Conservation (phyloP, 2,113 vertebrate species). For the Paramormyrops kingsleyae region DNA sequence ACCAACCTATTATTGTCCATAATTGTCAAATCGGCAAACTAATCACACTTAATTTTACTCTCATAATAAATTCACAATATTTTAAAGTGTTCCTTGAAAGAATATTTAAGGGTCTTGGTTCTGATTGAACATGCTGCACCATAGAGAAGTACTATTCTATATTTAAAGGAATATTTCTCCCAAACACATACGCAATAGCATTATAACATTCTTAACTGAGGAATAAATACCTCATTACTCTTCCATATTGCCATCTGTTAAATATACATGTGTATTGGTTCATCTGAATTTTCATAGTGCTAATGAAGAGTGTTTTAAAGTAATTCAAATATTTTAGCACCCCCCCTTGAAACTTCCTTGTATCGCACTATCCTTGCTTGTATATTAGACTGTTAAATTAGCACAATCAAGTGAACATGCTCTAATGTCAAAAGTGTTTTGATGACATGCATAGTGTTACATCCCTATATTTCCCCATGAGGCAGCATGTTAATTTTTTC, state of each 20-base stretch:
- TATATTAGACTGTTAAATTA: background rate
- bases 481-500: background rate
- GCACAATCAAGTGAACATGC: background rate
- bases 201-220: background rate
- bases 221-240: background rate
- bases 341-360: background rate
- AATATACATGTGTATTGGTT: background rate
- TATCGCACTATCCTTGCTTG: background rate
- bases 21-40: background rate
- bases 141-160: background rate
- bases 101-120: background rate
- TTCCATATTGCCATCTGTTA: background rate
- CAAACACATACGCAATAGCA: background rate
- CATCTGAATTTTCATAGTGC: background rate
- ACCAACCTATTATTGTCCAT: background rate
- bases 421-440: background rate
- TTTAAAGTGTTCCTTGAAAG: background rate
- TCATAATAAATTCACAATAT: background rate
- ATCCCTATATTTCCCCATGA: background rate
- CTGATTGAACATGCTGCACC: background rate
- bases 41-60: background rate
- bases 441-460: background rate
- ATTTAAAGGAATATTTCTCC: background rate
- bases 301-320: background rate
- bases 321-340: background rate